A percentile compares a stretch with the other conserved stretches of the same genome.
Conservation (phyloP, 2,888 invertebrate genomes). For the Vanessa cardui region DNA sequence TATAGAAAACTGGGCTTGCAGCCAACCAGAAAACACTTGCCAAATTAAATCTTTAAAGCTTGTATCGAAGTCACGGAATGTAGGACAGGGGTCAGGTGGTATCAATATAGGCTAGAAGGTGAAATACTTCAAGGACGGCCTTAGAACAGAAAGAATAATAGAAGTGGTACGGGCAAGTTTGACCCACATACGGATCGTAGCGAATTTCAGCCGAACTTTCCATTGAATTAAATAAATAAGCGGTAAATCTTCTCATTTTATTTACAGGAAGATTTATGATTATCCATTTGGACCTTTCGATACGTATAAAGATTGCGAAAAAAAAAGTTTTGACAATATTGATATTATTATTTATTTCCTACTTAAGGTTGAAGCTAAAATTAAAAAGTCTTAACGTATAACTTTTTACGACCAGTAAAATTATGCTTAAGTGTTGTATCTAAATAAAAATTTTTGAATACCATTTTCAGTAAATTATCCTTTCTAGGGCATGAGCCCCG, state of each 20-base stretch:
- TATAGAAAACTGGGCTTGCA: slow-evolving; percentile 15
- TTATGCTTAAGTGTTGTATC: neutral
- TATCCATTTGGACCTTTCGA: too few relatives aligned
- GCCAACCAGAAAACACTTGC: slow-evolving; percentile 27
- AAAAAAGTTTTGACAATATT: too few relatives aligned
- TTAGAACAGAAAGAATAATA: slow-evolving; percentile 11
- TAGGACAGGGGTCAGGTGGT: slow-evolving; percentile 36
- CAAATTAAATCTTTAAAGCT: slow-evolving; percentile 35
- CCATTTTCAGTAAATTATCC: neutral
- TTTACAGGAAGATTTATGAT: too few relatives aligned
- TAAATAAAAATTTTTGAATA: neutral
- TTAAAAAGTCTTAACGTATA: too few relatives aligned
- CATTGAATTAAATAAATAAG: neutral
- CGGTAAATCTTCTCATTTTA: neutral
- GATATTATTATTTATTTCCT: too few relatives aligned
- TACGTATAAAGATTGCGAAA: too few relatives aligned
- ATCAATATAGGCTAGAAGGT: slow-evolving; percentile 18
- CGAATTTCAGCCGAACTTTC: neutral
- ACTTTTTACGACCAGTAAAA: too few relatives aligned
- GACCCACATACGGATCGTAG: neutral
- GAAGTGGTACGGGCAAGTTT: neutral
- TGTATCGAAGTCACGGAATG: slow-evolving; percentile 34
- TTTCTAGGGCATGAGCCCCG: neutral
- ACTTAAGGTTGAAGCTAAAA: too few relatives aligned
- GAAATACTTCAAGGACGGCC: slow-evolving; percentile 22